phyloP scores from a whole-genome alignment of 2,888 invertebrate species.

The Drosophila recens region DNA sequence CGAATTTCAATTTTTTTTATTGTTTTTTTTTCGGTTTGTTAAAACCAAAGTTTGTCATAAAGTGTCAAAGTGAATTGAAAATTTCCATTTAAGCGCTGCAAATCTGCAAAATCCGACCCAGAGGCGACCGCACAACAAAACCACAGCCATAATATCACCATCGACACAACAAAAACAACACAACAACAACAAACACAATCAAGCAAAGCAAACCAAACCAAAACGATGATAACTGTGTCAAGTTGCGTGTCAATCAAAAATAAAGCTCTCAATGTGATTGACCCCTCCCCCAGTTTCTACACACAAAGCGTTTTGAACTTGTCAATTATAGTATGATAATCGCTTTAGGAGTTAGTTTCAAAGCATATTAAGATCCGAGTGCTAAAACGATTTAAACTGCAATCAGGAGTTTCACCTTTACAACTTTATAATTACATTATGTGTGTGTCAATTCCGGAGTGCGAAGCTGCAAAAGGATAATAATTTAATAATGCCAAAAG shows the following conservation, averaged over 20 bases:
- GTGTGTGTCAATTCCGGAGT: background rate
- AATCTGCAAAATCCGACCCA: slow-evolving; percentile 62
- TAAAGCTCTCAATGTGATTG: slow-evolving; percentile 51
- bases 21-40: slow-evolving; percentile 12
- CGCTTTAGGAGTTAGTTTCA: slow-evolving; percentile 15
- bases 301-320: slow-evolving; percentile 21
- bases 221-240: slow-evolving; percentile 39
- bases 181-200: slow-evolving; percentile 26
- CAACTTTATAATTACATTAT: slow-evolving; percentile 7
- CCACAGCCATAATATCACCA: slow-evolving; percentile 38
- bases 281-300: background rate
- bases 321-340: slow-evolving; percentile 29
- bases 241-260: slow-evolving; percentile 45
- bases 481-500: background rate
- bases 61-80: slow-evolving; percentile 80
- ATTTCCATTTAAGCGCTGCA: slow-evolving; percentile 75
- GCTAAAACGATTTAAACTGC: slow-evolving; percentile 5
- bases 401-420: background rate
- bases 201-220: slow-evolving; percentile 8
- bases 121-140: slow-evolving; percentile 61
- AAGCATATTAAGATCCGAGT: background rate
- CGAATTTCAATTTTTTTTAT: background rate
- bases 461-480: background rate
- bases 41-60: slow-evolving; percentile 79
- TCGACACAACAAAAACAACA: slow-evolving; percentile 2